These are phyloP conservation scores for Caenorhabditis macrosperma DNA, from an alignment of 2,888 invertebrate species.

Conservation along the genomic window DNA sequence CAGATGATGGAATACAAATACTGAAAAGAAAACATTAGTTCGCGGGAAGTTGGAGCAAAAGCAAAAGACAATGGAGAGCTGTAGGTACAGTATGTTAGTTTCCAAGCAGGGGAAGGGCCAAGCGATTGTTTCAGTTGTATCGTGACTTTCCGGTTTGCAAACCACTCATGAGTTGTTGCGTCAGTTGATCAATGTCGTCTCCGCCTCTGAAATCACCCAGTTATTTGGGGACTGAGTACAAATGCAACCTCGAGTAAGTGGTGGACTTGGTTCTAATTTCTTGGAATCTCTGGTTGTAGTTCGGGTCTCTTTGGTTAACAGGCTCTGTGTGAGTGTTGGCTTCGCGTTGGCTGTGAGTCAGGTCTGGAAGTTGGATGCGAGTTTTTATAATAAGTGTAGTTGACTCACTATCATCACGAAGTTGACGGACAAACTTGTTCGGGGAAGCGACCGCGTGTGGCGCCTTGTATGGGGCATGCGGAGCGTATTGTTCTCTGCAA, in stretches of 20 bases:
- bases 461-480: conserved; percentile 75
- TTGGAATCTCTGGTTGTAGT: conserved; percentile 70
- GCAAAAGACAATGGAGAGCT: conserved; percentile 18
- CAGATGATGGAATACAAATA: conserved; percentile 27
- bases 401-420: conserved; percentile 78
- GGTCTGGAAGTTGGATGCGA: conserved; percentile 72
- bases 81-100: conserved; percentile 14
- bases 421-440: conserved; percentile 77
- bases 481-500: conserved; percentile 67
- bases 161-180: conserved; percentile 74
- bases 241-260: conserved; percentile 27
- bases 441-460: conserved; percentile 68
- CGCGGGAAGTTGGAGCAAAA: conserved; percentile 21
- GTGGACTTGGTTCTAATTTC: conserved; percentile 71
- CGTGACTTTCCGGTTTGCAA: conserved; percentile 63
- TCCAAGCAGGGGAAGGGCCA: neutral
- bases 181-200: conserved; percentile 77
- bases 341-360: conserved; percentile 77
- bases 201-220: conserved; percentile 55
- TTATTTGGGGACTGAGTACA: neutral
- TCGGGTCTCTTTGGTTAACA: conserved; percentile 67
- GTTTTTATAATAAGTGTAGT: too few relatives aligned
- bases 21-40: conserved; percentile 9
- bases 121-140: conserved; percentile 46
- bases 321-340: conserved; percentile 77